Evolutionary conservation across 2,797 vertebrate species (phyloP).

Genomic region (Neosilurus hyrtlii): DNA sequence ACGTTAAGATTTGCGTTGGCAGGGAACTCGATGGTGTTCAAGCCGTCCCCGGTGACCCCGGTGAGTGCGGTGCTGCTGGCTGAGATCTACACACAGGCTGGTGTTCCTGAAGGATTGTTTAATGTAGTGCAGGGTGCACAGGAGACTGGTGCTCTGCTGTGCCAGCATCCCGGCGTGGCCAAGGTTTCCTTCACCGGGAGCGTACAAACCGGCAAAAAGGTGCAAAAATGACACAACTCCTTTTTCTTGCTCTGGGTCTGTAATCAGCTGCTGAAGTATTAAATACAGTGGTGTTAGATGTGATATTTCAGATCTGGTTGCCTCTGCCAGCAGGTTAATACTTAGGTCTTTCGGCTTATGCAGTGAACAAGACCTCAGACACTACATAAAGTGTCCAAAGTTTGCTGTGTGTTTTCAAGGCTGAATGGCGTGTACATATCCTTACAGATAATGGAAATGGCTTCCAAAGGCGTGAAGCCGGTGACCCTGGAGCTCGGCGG

Average conservation of each 20-base stretch:
- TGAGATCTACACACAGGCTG: constrained; percentile 85
- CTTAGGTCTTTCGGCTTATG: background rate
- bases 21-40: constrained; percentile 97
- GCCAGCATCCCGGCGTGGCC: constrained; percentile 84
- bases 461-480: constrained; percentile 86
- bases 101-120: constrained; percentile 86
- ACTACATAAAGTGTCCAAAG: background rate
- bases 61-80: constrained; percentile 84
- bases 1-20: background rate
- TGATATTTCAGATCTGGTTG: background rate
- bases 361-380: background rate
- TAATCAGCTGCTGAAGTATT: background rate
- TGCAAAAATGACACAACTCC: constrained; percentile 55
- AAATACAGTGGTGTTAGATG: background rate
- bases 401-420: background rate
- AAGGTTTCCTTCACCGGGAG: constrained; percentile 98
- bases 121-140: constrained; percentile 89
- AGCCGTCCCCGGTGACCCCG: constrained; percentile 92
- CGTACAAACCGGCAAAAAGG: constrained; percentile 90
- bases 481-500: constrained; percentile 94
- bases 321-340: background rate
- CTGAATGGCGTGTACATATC: background rate
- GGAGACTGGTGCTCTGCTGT: constrained; percentile 87
- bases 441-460: constrained; percentile 90
- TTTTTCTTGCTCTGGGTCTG: background rate